Evolutionary conservation across 2,888 invertebrate genomes (phyloP).

Genomic region (Eumerus sabulonum): DNA sequence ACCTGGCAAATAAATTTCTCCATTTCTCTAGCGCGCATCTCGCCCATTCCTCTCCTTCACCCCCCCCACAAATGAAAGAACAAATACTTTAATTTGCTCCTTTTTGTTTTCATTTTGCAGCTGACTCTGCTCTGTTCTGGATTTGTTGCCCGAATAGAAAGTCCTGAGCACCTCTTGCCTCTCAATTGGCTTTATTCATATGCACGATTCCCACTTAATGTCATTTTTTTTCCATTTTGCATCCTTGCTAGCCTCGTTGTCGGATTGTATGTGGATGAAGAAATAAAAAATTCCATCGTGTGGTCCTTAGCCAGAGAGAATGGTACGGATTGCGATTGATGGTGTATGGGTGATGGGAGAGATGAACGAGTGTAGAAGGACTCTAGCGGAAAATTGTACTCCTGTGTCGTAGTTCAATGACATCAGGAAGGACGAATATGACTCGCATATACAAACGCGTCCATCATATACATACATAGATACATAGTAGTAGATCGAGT

Average conservation of each 20-base stretch:
- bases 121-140: slow-evolving; percentile 2
- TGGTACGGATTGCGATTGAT: slow-evolving; percentile 10
- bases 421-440: slow-evolving; percentile 64
- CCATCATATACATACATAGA: slow-evolving; percentile 19
- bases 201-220: slow-evolving; percentile 58
- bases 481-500: not conserved
- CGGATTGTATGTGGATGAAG: not conserved
- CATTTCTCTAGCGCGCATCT: too few relatives aligned
- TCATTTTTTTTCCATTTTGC: slow-evolving; percentile 52
- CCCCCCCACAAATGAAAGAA: slow-evolving; percentile 52
- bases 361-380: slow-evolving; percentile 60
- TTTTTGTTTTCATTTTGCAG: slow-evolving; percentile 35
- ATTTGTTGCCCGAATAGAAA: not conserved
- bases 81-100: slow-evolving; percentile 47
- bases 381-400: slow-evolving; percentile 62
- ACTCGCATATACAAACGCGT: slow-evolving; percentile 29
- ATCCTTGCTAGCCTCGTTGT: not conserved
- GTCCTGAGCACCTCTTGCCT: slow-evolving; percentile 30
- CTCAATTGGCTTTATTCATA: slow-evolving; percentile 58
- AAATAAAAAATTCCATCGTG: slow-evolving; percentile 31
- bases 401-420: slow-evolving; percentile 64
- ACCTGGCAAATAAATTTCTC: slow-evolving; percentile 33
- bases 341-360: slow-evolving; percentile 32
- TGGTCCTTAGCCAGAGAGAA: slow-evolving; percentile 54
- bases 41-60: too few relatives aligned